Conservation (phyloP, 2,113 vertebrate species). For the human region DNA sequence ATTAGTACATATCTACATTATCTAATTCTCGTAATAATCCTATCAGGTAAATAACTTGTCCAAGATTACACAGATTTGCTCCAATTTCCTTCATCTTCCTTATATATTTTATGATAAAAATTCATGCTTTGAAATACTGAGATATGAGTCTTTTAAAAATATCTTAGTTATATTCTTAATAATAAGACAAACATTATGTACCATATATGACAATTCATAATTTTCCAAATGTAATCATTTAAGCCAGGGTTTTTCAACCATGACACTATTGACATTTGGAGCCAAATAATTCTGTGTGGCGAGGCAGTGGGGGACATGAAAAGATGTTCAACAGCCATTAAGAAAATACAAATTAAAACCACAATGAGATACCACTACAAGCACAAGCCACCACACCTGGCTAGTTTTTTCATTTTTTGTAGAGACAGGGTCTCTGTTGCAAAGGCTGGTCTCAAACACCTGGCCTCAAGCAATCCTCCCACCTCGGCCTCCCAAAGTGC, state of each 20-base stretch:
- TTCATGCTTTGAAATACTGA: not conserved
- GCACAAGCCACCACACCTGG: too few relatives aligned
- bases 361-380: too few relatives aligned
- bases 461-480: too few relatives aligned
- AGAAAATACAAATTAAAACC: too few relatives aligned
- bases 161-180: not conserved
- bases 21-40: not conserved
- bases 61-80: not conserved
- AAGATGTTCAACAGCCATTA: too few relatives aligned
- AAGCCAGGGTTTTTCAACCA: not conserved
- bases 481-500: too few relatives aligned
- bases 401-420: too few relatives aligned
- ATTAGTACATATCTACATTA: not conserved
- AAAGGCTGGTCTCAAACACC: too few relatives aligned
- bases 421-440: too few relatives aligned
- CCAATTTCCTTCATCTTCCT: not conserved
- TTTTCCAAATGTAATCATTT: not conserved
- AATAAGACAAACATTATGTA: not conserved
- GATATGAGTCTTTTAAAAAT: not conserved
- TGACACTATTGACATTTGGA: not conserved
- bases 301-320: not conserved
- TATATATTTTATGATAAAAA: conserved; percentile 23
- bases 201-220: not conserved
- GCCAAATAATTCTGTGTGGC: not conserved
- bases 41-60: not conserved